Evolutionary conservation across 2,113 vertebrate species (phyloP), one percentile per base, ranked within the genome.

Genomic region (Ceyx melanurus): DNA sequence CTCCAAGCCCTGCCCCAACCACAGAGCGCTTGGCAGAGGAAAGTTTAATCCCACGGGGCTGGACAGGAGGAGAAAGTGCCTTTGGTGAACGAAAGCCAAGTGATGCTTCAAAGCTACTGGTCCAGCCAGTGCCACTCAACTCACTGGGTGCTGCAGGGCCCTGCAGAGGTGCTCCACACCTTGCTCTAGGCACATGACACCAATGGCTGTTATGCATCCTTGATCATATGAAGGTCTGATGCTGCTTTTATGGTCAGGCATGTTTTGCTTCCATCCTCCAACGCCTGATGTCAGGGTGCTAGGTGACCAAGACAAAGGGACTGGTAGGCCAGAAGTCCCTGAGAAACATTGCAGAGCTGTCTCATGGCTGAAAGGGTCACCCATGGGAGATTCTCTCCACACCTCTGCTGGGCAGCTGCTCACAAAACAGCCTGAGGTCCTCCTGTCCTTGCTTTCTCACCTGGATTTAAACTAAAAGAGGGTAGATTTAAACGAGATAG

Each of bases 21-120:
- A 64, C 94, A 95, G 75, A 89, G 82, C 88, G 92, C 82, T 93
- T 95, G 94, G 84, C 42, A 7, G 82, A 82, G 40, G 66, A 70
- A 90, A 88, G 46, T 80, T 89, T 76, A 70, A 89, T 88, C 67
- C 75, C 85, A 92, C 28, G 46, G 64, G 82, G 90, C 64, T 56
- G 51, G 88, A 89, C 90, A 86, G 64, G 58, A 70, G 72, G 46
- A 88, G 51, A 83, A 94, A 92, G 37, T 67, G 72, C 10, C 18
- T 64, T 89, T 5, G 6, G 60, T 54, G 64, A 82, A 46, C 8
- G 9, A 70, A 72, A 82, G 67, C 75, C 79, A 82, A 77, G 71
- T 1, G 2, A 33, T 76, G 54, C 67, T 50, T 33, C 50, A 79
- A 79, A 70, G 50, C 31, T 33, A 12, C 78, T 5, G 21, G 17